Evolutionary conservation across 2,113 vertebrate genomes (phyloP).

Genomic region (Poeciliopsis turrubarensis): DNA sequence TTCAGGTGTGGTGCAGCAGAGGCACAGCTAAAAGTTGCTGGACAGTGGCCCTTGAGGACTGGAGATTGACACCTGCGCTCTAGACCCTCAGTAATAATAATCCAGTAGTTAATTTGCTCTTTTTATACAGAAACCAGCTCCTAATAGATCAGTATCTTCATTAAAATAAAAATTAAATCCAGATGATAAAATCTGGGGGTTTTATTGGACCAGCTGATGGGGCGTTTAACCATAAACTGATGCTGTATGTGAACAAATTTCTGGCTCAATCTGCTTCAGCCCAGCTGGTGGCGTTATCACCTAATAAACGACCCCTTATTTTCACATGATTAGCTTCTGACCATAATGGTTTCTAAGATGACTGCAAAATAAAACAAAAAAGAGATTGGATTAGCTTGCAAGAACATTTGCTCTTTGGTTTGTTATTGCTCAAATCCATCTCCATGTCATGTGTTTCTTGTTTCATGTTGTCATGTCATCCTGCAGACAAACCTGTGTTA

Average conservation of each 20-base stretch:
- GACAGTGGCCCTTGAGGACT: too few species aligned
- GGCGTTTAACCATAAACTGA: background rate
- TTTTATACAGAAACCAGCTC: background rate
- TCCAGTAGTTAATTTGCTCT: constrained; percentile 3
- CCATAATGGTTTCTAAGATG: rapidly evolving
- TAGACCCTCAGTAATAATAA: background rate
- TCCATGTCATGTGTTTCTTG: constrained; percentile 44
- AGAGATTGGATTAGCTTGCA: constrained; percentile 17
- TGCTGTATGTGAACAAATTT: background rate
- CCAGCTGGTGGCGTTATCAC: background rate
- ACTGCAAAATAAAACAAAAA: constrained; percentile 1
- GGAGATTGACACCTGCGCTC: too few species aligned
- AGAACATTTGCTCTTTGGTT: constrained; percentile 39
- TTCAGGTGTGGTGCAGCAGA: too few species aligned
- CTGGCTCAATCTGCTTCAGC: background rate
- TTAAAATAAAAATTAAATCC: background rate
- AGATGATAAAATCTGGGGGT: background rate
- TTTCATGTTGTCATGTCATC: constrained; percentile 43
- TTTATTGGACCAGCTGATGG: constrained; percentile 10
- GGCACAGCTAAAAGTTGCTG: too few species aligned
- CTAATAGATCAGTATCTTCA: constrained; percentile 2
- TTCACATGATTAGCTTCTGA: constrained; percentile 2
- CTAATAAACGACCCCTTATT: background rate
- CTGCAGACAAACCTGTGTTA: constrained; percentile 65
- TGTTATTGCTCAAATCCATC: constrained; percentile 43